Evolutionary conservation across 2,113 vertebrate genomes (phyloP).

Genomic region (Tinamus guttatus): DNA sequence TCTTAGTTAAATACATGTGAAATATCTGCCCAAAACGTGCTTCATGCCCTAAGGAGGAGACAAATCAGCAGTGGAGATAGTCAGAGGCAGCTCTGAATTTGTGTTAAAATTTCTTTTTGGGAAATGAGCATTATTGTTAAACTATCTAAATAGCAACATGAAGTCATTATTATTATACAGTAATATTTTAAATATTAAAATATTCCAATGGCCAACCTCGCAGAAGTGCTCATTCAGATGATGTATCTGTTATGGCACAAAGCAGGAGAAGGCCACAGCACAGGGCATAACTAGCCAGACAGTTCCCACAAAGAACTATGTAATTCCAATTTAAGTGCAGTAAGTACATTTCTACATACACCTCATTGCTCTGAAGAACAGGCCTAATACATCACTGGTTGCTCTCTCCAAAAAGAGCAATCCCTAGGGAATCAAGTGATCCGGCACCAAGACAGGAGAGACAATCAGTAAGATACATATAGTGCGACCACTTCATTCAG

Average conservation of each 20-base stretch:
- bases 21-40: not conserved
- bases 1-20: not conserved
- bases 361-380: slow-evolving; percentile 53
- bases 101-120: not conserved
- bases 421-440: not conserved
- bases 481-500: not conserved
- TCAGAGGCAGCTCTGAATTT: not conserved
- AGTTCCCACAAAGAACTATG: slow-evolving; percentile 29
- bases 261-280: not conserved
- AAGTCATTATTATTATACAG: not conserved
- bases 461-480: slow-evolving; percentile 5
- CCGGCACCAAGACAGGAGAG: slow-evolving; percentile 1
- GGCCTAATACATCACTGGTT: slow-evolving; percentile 22
- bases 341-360: slow-evolving; percentile 14
- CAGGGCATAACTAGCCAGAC: not conserved
- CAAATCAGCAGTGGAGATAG: fast-evolving
- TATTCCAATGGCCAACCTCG: not conserved
- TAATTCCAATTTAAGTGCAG: slow-evolving; percentile 48
- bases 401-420: slow-evolving; percentile 30
- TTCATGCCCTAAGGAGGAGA: not conserved
- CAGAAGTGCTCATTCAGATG: not conserved
- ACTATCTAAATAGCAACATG: not conserved
- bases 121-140: not conserved
- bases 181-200: not conserved
- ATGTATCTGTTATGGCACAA: not conserved